Evolutionary conservation across 2,888 invertebrate species (phyloP).

Genomic region (Synanthedon formicaeformis): DNA sequence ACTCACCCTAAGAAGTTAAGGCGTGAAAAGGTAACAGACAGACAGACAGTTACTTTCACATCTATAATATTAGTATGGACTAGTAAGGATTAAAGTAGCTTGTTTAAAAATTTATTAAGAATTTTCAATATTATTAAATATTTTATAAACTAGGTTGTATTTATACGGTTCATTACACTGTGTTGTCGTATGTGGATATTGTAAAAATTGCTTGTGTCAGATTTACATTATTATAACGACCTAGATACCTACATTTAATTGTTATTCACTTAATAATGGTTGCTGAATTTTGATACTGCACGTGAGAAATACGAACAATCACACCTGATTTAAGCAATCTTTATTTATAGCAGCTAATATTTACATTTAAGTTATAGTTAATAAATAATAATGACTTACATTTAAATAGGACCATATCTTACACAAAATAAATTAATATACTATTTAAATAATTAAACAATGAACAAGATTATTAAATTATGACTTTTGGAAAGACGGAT

Average conservation of each 20-base stretch:
- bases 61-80: too few species aligned
- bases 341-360: slow-evolving; percentile 1
- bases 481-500: neutral
- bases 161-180: slow-evolving; percentile 6
- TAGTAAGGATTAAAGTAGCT: too few species aligned
- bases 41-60: too few species aligned
- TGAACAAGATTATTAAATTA: slow-evolving; percentile 3
- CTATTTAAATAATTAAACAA: neutral
- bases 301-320: neutral
- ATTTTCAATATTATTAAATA: too few species aligned
- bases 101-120: too few species aligned
- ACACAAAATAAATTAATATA: too few species aligned
- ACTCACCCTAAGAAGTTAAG: too few species aligned
- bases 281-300: neutral
- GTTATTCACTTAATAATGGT: too few species aligned
- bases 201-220: neutral
- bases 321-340: neutral
- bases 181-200: slow-evolving; percentile 1
- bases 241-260: too few species aligned
- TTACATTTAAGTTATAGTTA: slow-evolving; percentile 3
- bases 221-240: too few species aligned
- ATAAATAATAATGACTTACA: neutral
- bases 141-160: slow-evolving; percentile 1
- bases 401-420: too few species aligned
- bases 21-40: too few species aligned